phyloP scores from a whole-genome alignment of 2,113 vertebrate genomes.

The western clawed frog (Xenopus tropicalis) region DNA sequence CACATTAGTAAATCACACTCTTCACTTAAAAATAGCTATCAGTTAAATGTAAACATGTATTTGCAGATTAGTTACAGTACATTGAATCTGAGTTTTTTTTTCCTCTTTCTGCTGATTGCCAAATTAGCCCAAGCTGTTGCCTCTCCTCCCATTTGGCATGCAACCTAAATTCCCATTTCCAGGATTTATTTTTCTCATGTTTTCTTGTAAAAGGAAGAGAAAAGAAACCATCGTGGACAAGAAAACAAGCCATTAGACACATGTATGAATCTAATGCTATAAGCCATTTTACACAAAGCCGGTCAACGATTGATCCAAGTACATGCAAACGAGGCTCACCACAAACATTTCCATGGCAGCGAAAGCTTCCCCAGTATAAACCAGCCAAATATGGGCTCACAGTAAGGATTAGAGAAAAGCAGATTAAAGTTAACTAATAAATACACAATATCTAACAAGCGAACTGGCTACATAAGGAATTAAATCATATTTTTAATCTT shows the following conservation, averaged over 20 bases:
- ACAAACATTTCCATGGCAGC: constrained; percentile 37
- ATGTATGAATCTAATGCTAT: constrained; percentile 13
- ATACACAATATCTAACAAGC: constrained; percentile 22
- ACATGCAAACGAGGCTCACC: constrained; percentile 28
- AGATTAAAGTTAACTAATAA: constrained; percentile 41
- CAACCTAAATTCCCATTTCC: constrained; percentile 14
- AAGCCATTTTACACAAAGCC: constrained; percentile 39
- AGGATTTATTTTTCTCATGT: constrained; percentile 6
- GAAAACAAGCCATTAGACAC: constrained; percentile 30
- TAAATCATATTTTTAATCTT: constrained; percentile 11
- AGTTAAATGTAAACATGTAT: constrained; percentile 34
- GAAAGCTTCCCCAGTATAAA: constrained; percentile 29
- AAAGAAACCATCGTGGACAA: neutral
- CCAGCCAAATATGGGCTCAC: constrained; percentile 37
- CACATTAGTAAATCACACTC: constrained; percentile 14
- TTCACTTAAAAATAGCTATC: constrained; percentile 14
- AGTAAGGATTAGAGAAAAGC: constrained; percentile 42
- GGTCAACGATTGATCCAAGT: constrained; percentile 35
- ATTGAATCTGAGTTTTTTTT: constrained; percentile 27
- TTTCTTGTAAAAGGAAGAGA: neutral
- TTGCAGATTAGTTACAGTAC: constrained; percentile 36
- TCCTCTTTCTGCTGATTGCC: constrained; percentile 2
- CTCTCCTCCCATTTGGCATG: constrained; percentile 19
- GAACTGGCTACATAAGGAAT: constrained; percentile 25
- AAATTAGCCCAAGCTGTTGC: constrained; percentile 32